Evolutionary conservation across 2,797 vertebrate genomes (phyloP).

Genomic region (Pelobates cultripes): DNA sequence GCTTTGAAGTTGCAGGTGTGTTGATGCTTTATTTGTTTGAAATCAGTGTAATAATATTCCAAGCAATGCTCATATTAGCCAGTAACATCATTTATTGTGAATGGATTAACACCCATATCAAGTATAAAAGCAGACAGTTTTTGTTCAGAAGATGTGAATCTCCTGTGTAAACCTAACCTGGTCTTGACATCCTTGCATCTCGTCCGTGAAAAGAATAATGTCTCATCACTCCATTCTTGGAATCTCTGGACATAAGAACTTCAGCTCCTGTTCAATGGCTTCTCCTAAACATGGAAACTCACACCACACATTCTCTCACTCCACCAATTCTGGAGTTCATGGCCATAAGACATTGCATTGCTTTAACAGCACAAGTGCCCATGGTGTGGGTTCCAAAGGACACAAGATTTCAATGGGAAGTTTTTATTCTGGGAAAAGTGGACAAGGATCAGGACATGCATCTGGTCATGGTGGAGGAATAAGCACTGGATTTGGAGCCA

Average conservation of each 20-base stretch:
- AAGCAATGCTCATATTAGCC: slow-evolving; percentile 18
- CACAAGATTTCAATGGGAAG: slow-evolving; percentile 6
- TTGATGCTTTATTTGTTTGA: slow-evolving; percentile 20
- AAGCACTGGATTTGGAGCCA: slow-evolving; percentile 8
- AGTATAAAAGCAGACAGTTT: slow-evolving; percentile 21
- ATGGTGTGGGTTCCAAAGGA: slow-evolving; percentile 15
- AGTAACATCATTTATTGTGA: neutral
- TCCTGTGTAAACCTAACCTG: neutral
- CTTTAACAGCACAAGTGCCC: slow-evolving; percentile 26
- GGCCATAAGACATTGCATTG: slow-evolving; percentile 7
- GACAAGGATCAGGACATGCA: slow-evolving; percentile 18
- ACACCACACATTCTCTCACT: slow-evolving; percentile 13
- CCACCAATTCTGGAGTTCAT: slow-evolving; percentile 3
- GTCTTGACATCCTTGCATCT: neutral
- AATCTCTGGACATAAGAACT: slow-evolving; percentile 32
- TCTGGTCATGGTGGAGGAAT: slow-evolving; percentile 22
- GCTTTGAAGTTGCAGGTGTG: slow-evolving; percentile 22
- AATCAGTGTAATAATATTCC: neutral
- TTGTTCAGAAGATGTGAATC: neutral
- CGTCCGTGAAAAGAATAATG: slow-evolving; percentile 15
- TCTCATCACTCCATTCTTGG: slow-evolving; percentile 19
- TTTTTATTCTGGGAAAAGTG: slow-evolving; percentile 4
- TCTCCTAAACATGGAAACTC: slow-evolving; percentile 26
- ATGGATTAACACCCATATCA: neutral
- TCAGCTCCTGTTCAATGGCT: slow-evolving; percentile 31